Base-by-base conservation (phyloP, 2,888 invertebrate species). In the Nomada hirtipes region DNA sequence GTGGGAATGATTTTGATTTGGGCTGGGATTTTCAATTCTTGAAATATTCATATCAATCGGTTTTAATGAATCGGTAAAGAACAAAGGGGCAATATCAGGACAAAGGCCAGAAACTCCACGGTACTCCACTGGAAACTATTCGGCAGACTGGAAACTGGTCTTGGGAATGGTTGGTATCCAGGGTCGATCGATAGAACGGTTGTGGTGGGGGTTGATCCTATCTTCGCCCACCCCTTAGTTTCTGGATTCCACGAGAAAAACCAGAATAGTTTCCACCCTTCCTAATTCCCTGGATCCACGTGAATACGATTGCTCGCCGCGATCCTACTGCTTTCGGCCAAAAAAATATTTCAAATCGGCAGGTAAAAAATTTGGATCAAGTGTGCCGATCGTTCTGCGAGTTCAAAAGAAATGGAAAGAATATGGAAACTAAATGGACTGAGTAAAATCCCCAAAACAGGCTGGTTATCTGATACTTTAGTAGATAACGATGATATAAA, bases 181-280 rank as follows among this genome's bases (percentile, higher is more conserved):
- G 85, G 84, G 82, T 79, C 81, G 86, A 89, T 89, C 89, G 85
- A 89, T 89, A 87, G 76, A 84, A 86, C 80, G 76, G 64, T 76
- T 79, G 79, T 77, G 79, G 76, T 64, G 74, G 76, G 73, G 80
- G 36, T 36, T 77, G 74, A 82, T 82, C 79, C 85, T 76, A 15
- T 72, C 63, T 36, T 13, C 29, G 36, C 69, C 80, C 73, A 69
- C 72, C 61, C 68, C 23, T 72, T 36, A 52, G 23, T 59, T 74
- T 57, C 52, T 53, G 59, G 55, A 64, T 74, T 79, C 59, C 74
- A 36, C 74, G 61, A 61, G 59, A 23, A 68, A 77, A 75, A 72
- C 50, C 63, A 50, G 20, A 20, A 52, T 52, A 59, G n/a, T 57
- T 69, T 63, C 69, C 67, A 60, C n/a, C 44, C 47, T 68, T 68